Conservation (phyloP, 1,140 invertebrate species). For the Drosophila bocqueti region DNA sequence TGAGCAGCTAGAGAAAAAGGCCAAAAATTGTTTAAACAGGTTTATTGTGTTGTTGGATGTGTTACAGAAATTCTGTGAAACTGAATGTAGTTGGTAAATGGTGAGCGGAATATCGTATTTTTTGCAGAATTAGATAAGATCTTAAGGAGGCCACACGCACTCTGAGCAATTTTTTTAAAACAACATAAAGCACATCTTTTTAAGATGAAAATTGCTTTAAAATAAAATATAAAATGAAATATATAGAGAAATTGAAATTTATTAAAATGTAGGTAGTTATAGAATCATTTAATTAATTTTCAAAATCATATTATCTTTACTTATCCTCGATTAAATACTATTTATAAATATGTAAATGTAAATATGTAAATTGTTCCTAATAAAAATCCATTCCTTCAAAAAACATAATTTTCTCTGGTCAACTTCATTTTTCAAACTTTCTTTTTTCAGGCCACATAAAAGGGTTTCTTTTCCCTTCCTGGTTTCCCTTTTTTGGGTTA, state of each 20-base stretch:
- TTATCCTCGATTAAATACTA: not conserved
- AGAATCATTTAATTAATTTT: not conserved
- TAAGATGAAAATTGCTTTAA: not conserved
- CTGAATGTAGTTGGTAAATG: conserved; percentile 9
- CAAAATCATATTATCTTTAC: not conserved
- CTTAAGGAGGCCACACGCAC: not conserved
- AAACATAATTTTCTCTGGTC: not conserved
- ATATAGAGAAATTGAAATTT: not conserved
- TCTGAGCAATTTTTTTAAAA: not conserved
- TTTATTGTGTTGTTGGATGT: conserved; percentile 1
- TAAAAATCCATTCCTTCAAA: not conserved
- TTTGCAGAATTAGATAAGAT: conserved; percentile 11
- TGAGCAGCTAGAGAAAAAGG: not conserved
- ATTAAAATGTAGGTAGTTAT: too few relatives aligned
- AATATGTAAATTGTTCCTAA: not conserved
- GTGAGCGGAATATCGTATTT: not conserved
- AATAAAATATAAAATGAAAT: too few relatives aligned
- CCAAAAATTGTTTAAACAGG: conserved; percentile 20
- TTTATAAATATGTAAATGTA: not conserved
- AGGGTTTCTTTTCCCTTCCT: conserved; percentile 14
- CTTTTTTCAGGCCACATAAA: conserved; percentile 1
- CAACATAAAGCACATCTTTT: not conserved
- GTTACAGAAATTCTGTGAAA: conserved; percentile 21
- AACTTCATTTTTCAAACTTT: not conserved
- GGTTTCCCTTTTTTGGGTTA: conserved; percentile 4